phyloP scores from a whole-genome alignment of 1,140 invertebrate species.

The Nixonia krombeini region DNA sequence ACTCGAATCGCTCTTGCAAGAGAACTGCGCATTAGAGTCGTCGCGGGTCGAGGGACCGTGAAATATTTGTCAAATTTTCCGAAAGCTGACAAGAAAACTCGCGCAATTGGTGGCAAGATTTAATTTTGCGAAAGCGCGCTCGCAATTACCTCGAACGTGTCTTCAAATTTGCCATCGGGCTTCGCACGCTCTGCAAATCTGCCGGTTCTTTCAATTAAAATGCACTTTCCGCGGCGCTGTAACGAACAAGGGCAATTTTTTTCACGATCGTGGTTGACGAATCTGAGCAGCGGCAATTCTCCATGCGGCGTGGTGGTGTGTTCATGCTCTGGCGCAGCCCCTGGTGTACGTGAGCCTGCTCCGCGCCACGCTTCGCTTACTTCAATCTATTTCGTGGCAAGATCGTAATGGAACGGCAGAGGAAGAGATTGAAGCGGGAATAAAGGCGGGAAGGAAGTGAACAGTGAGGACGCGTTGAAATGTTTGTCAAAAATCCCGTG shows the following conservation, averaged over 20 bases:
- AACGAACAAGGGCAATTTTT: constrained; percentile 20
- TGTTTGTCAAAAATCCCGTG: too few relatives aligned
- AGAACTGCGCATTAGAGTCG: too few relatives aligned
- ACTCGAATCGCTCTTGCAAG: too few relatives aligned
- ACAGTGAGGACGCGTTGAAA: constrained; percentile 16
- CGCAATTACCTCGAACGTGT: too few relatives aligned
- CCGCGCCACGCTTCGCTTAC: too few relatives aligned
- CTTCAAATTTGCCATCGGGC: too few relatives aligned
- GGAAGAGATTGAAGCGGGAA: not conserved
- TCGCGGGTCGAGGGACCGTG: too few relatives aligned
- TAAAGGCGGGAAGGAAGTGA: constrained; percentile 14
- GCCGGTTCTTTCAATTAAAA: not conserved
- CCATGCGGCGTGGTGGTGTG: constrained; percentile 7
- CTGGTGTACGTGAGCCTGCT: constrained; percentile 21
- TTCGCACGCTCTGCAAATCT: too few relatives aligned
- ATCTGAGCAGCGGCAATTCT: constrained; percentile 15
- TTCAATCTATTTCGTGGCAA: constrained; percentile 22
- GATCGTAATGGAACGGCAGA: constrained; percentile 17
- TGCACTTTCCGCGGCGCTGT: constrained; percentile 12
- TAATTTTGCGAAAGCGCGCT: too few relatives aligned
- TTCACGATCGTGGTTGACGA: constrained; percentile 18
- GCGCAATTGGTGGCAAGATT: too few relatives aligned
- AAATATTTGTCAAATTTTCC: too few relatives aligned
- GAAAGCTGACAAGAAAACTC: too few relatives aligned
- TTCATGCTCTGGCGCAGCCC: constrained; percentile 12